Percentiles rank a stretch among this genome's conserved stretches.
Evolutionary conservation across 2,888 invertebrate species (phyloP).

Genomic region (Apamea anceps): DNA sequence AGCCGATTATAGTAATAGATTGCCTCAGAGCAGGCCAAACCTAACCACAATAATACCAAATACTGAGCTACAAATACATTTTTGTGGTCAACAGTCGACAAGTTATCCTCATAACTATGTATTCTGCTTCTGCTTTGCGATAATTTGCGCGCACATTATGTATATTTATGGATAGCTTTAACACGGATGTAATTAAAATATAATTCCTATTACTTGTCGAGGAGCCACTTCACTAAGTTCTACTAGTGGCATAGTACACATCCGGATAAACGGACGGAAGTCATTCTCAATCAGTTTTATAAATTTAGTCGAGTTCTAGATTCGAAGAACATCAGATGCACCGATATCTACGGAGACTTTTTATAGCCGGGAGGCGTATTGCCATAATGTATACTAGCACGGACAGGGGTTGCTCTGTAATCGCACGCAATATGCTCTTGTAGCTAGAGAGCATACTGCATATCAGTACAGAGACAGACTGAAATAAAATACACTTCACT

Average conservation of each 20-base stretch:
- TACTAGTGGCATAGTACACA: neutral
- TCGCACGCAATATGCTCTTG: no score
- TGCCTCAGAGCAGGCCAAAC: neutral
- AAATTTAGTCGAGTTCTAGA: neutral
- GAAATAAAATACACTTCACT: no score
- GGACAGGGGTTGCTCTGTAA: no score
- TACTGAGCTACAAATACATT: neutral
- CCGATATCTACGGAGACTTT: neutral
- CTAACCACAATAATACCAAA: constrained; percentile 19
- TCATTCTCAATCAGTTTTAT: neutral
- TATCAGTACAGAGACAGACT: no score
- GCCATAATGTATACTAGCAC: no score
- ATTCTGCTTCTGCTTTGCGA: neutral
- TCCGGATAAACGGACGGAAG: constrained; percentile 6
- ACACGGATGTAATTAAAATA: constrained; percentile 14
- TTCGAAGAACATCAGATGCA: neutral
- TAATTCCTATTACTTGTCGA: neutral
- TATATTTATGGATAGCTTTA: neutral
- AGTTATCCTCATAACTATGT: constrained; percentile 9
- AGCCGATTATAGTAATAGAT: neutral
- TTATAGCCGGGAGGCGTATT: neutral
- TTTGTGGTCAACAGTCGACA: neutral
- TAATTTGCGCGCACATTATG: neutral
- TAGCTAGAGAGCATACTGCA: no score
- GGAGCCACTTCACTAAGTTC: neutral